Evolutionary conservation across 2,797 vertebrate species (phyloP).

Genomic region (Labroides dimidiatus): DNA sequence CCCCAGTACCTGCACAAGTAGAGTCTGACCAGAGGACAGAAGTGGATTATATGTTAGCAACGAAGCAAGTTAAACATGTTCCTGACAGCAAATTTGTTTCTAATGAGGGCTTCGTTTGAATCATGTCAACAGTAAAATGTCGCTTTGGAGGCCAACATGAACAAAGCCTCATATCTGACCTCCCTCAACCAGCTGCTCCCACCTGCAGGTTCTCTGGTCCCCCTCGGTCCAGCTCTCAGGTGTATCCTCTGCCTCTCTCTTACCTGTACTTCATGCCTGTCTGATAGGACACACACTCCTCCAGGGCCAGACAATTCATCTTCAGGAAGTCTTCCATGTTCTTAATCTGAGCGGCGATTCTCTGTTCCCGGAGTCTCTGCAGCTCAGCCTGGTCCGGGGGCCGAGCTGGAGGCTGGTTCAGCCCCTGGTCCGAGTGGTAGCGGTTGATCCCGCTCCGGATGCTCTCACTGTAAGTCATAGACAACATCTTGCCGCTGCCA

Average conservation of each 20-base stretch:
- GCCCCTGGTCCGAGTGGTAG: slow-evolving; percentile 94
- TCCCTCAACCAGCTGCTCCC: slow-evolving; percentile 15
- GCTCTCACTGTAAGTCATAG: slow-evolving; percentile 98
- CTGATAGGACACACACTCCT: slow-evolving; percentile 90
- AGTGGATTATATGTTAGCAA: slow-evolving; percentile 32
- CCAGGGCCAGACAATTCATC: slow-evolving; percentile 95
- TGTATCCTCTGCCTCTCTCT: slow-evolving; percentile 78
- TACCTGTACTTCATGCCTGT: slow-evolving; percentile 99
- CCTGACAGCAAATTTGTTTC: background rate
- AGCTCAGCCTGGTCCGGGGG: slow-evolving; percentile 89
- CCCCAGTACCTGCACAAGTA: slow-evolving; percentile 55
- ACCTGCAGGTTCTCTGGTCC: slow-evolving; percentile 45
- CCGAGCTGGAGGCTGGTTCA: slow-evolving; percentile 85
- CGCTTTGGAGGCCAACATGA: background rate
- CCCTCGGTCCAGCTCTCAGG: slow-evolving; percentile 20
- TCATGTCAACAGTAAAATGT: background rate
- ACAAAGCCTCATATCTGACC: slow-evolving; percentile 9
- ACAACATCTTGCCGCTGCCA: slow-evolving; percentile 91
- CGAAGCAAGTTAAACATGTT: slow-evolving; percentile 1
- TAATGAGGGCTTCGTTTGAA: background rate
- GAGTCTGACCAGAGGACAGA: slow-evolving; percentile 64
- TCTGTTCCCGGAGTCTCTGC: slow-evolving; percentile 92
- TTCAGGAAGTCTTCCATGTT: slow-evolving; percentile 98
- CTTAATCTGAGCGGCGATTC: slow-evolving; percentile 91
- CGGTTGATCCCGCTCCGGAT: slow-evolving; percentile 94